Conservation (phyloP, 2,113 vertebrate species). For the Sardina pilchardus region DNA sequence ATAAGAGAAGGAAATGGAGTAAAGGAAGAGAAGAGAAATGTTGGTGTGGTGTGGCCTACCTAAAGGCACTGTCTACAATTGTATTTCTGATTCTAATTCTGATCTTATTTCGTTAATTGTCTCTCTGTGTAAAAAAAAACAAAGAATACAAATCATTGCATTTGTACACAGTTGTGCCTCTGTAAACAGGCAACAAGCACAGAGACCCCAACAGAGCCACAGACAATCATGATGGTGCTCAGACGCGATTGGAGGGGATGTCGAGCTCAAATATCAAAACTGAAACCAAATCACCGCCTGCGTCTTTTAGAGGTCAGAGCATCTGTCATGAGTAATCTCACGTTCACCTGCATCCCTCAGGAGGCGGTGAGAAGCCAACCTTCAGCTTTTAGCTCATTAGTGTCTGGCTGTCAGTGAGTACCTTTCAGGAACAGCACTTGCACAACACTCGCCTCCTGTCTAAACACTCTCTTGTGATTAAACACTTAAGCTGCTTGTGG, state of each 20-base stretch:
- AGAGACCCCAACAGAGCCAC: too few species aligned
- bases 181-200: too few species aligned
- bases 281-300: too few species aligned
- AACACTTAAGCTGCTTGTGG: background rate
- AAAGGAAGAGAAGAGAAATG: background rate
- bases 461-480: constrained; percentile 1
- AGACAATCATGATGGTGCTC: too few species aligned
- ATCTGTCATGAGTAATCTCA: background rate
- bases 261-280: too few species aligned
- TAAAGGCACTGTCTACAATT: background rate
- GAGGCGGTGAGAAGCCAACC: background rate
- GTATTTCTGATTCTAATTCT: too few species aligned
- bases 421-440: background rate
- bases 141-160: too few species aligned
- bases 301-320: background rate
- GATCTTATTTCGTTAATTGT: too few species aligned
- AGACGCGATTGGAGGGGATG: too few species aligned
- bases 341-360: background rate
- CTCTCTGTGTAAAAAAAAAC: too few species aligned
- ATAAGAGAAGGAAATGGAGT: background rate
- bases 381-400: background rate
- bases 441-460: background rate
- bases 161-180: too few species aligned
- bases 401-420: background rate
- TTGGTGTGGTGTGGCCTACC: background rate